phyloP scores from a whole-genome alignment of 1,140 invertebrate species.

The Cydia splendana region DNA sequence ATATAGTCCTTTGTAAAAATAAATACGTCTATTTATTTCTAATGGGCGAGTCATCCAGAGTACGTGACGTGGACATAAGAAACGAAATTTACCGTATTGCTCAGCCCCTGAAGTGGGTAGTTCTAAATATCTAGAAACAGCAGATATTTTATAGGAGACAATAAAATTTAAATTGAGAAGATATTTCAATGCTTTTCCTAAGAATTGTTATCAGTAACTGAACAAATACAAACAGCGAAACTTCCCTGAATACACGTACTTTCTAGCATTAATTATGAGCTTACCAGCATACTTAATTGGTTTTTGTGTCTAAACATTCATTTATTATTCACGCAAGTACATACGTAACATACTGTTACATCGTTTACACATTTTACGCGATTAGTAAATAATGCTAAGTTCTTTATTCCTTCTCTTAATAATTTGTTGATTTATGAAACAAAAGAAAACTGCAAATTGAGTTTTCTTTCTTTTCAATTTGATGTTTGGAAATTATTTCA shows the following conservation, averaged over 20 bases:
- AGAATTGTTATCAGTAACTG: neutral
- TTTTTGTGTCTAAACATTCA: slow-evolving; percentile 10
- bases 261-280: neutral
- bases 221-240: neutral
- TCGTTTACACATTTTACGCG: neutral
- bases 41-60: neutral
- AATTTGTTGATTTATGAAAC: neutral
- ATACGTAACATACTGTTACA: neutral
- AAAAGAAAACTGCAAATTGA: neutral
- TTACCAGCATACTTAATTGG: neutral
- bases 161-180: too few species aligned
- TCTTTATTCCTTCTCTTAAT: neutral
- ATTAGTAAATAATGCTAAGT: neutral
- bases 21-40: too few species aligned
- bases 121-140: too few species aligned
- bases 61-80: neutral
- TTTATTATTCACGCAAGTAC: slow-evolving; percentile 6
- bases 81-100: neutral
- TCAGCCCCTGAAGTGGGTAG: too few species aligned
- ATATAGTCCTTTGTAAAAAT: too few species aligned
- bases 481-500: neutral
- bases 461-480: neutral
- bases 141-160: too few species aligned
- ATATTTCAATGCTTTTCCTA: too few species aligned
- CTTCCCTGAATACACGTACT: neutral